Conservation (phyloP, 2,113 vertebrate species). For the Onychostoma macrolepis region DNA sequence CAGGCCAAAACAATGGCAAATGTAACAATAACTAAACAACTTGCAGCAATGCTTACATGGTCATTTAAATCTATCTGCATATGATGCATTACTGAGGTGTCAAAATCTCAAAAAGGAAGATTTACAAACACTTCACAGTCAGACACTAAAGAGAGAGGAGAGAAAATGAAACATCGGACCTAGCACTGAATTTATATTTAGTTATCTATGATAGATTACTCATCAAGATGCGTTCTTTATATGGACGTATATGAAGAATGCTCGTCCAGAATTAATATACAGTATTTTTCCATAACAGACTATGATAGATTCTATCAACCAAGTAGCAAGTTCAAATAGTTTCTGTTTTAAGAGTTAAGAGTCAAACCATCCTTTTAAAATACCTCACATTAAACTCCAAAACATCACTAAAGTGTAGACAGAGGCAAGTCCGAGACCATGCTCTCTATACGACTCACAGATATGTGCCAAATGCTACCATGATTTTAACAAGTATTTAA, state of each 20-base stretch:
- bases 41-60: background rate
- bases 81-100: slow-evolving; percentile 36
- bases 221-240: slow-evolving; percentile 43
- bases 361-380: slow-evolving; percentile 12
- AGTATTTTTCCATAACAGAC: slow-evolving; percentile 32
- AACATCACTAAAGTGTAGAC: background rate
- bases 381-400: slow-evolving; percentile 14
- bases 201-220: slow-evolving; percentile 29
- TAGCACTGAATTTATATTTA: slow-evolving; percentile 32
- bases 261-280: slow-evolving; percentile 22
- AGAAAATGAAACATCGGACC: slow-evolving; percentile 10
- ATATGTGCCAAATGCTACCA: slow-evolving; percentile 37
- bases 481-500: slow-evolving; percentile 10
- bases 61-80: slow-evolving; percentile 24
- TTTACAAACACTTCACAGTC: slow-evolving; percentile 39
- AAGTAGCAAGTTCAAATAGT: background rate
- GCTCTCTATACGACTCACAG: slow-evolving; percentile 15
- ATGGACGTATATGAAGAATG: slow-evolving; percentile 34
- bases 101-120: background rate
- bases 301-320: slow-evolving; percentile 41
- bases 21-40: background rate
- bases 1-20: background rate
- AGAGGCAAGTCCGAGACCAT: slow-evolving; percentile 34
- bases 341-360: slow-evolving; percentile 23
- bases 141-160: background rate